Evolutionary conservation across 1,140 invertebrate species (phyloP).

Genomic region (Phymorhynchus buccinoides): DNA sequence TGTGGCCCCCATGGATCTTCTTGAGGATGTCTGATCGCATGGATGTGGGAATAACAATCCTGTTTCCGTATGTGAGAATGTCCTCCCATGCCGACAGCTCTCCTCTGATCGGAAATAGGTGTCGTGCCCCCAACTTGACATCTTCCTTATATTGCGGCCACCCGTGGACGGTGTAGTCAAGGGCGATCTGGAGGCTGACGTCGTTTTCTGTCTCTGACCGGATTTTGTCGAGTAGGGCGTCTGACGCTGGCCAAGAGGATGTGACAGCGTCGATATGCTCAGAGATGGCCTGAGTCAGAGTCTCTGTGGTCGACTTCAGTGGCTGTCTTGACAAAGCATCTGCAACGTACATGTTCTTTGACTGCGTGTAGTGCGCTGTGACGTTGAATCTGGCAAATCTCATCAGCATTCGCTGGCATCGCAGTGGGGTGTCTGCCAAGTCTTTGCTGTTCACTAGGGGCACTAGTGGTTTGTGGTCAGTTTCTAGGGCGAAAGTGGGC

Average conservation of each 20-base stretch:
- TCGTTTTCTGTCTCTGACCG: not conserved
- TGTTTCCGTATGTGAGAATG: not conserved
- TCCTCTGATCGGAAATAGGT: not conserved
- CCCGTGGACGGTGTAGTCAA: conserved; percentile 3
- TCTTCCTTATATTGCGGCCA: conserved; percentile 28
- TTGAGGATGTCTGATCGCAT: not conserved
- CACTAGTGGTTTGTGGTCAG: conserved; percentile 69
- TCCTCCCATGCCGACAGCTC: not conserved
- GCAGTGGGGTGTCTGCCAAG: conserved; percentile 35
- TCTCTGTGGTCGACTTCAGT: no score
- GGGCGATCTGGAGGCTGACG: not conserved
- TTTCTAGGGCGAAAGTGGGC: conserved; percentile 53
- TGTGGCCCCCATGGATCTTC: not conserved
- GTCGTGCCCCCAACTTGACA: not conserved
- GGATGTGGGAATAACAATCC: not conserved
- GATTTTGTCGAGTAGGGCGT: not conserved
- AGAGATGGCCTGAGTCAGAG: no score
- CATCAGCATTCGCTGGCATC: conserved; percentile 52
- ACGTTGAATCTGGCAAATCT: conserved; percentile 42
- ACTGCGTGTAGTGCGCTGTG: conserved; percentile 41
- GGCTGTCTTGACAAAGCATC: conserved; percentile 49
- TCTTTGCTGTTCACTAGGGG: conserved; percentile 47
- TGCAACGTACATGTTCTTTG: conserved; percentile 47
- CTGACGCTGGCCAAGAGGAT: not conserved
- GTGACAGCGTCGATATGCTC: not conserved